Base-by-base conservation (phyloP, 2,113 vertebrate genomes). In the Amphilophus citrinellus region DNA sequence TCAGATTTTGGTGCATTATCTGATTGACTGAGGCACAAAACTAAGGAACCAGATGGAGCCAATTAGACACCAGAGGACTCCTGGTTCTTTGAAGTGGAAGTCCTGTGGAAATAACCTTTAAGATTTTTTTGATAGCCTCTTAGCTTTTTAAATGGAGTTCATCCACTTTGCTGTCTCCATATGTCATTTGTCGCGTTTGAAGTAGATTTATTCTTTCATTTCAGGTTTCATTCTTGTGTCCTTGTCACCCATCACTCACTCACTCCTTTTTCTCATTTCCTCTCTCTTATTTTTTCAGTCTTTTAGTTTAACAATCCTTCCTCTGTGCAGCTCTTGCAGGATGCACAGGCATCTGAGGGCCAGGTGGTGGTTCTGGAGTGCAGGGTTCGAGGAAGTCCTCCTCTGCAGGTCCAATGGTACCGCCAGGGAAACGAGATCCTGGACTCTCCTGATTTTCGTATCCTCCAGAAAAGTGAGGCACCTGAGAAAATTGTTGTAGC, bases 351-450 rank as follows among this genome's bases (percentile, higher is more conserved):
- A 0, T 97, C 97, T 0, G 98, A 99, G 90, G 98, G 98, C 77
- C 98, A 98, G 93, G 97, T 98, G 0, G 97, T 99, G 79, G 98
- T 99, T 32, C 89, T 99, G 92, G 98, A 99, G 94, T 98, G 98
- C 94, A 94, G 98, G 80, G 97, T 99, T 27, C 97, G 96, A 42
- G 98, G 98, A 24, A 89, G 94, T 1, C 97, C 96, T 56, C 97
- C 97, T 1, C 90, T 98, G 83, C 96, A 95, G 75, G 97, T 99
- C 89, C 94, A 91, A 44, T 99, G 98, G 98, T 98, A 94, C 95
- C 96, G 97, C 17, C 96, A 99, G 87, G 97, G 97, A 2, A 83
- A 95, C 35, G 97, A 99, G 94, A 98, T 99, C 92, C 95, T 98
- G 84, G 98, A 99, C 94, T 99, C 98, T 3, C 98, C 98, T 0